These are phyloP conservation scores for Pterois miles DNA, from an alignment of 2,797 vertebrate species.

Conservation along the genomic window DNA sequence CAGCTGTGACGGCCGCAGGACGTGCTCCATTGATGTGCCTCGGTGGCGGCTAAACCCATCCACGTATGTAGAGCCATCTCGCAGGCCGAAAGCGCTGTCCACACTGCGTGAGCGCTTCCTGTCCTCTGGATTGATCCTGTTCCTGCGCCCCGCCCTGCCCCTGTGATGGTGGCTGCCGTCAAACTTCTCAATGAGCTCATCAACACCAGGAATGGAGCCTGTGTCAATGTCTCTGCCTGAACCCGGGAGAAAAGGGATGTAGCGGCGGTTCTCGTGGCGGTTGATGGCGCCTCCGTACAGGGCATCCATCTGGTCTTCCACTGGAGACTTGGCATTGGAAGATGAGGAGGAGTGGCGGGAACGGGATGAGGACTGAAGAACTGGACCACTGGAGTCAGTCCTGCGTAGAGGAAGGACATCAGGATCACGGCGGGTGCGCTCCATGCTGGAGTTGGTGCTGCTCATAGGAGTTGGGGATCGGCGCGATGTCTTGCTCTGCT, in stretches of 20 bases:
- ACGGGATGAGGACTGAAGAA: constrained; percentile 83
- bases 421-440: constrained; percentile 82
- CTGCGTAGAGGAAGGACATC: constrained; percentile 92
- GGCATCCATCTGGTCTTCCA: constrained; percentile 90
- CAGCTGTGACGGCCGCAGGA: constrained; percentile 89
- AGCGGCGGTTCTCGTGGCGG: constrained; percentile 94
- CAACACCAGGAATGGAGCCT: constrained; percentile 90
- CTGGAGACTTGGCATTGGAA: constrained; percentile 80
- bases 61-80: constrained; percentile 73
- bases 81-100: constrained; percentile 87
- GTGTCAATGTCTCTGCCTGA: constrained; percentile 97
- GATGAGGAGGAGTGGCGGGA: constrained; percentile 88
- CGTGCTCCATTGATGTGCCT: constrained; percentile 89
- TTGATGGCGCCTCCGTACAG: constrained; percentile 93
- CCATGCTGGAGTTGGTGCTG: constrained; percentile 78
- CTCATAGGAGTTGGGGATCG: constrained; percentile 71
- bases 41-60: constrained; percentile 79
- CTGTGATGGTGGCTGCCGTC: constrained; percentile 87
- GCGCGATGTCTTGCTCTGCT: constrained; percentile 65
- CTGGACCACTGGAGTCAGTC: constrained; percentile 87
- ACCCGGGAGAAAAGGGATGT: constrained; percentile 94
- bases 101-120: constrained; percentile 93
- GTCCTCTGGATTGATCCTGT: constrained; percentile 91
- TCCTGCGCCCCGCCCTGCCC: constrained; percentile 89
- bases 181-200: constrained; percentile 95